A percentile compares a stretch with the other conserved stretches of the same genome.
Conservation (phyloP, 2,888 invertebrate species). For the Dascillus cervinus region DNA sequence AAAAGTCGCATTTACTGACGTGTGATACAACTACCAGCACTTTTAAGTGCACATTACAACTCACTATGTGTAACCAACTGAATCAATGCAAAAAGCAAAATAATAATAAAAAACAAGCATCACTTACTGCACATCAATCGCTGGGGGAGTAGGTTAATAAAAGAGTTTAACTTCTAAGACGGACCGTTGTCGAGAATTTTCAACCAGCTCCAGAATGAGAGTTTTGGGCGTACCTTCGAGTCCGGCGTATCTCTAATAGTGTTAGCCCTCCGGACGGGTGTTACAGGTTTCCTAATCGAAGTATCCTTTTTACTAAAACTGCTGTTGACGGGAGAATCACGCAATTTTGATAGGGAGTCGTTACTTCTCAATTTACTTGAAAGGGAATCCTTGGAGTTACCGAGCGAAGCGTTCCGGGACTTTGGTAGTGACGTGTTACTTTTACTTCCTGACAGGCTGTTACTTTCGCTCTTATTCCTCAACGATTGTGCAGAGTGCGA, state of each 20-base stretch:
- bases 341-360: conserved; percentile 44
- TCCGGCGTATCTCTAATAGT: conserved; percentile 42
- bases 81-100: conserved; percentile 27
- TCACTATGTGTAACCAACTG: too few species aligned
- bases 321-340: conserved; percentile 27
- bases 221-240: conserved; percentile 65
- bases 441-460: conserved; percentile 34
- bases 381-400: conserved; percentile 44
- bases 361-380: conserved; percentile 45
- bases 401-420: conserved; percentile 39
- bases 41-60: too few species aligned
- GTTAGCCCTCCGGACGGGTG: conserved; percentile 29
- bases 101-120: conserved; percentile 37
- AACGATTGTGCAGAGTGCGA: conserved; percentile 50
- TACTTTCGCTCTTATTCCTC: conserved; percentile 32
- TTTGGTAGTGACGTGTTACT: conserved; percentile 36
- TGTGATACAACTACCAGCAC: too few species aligned
- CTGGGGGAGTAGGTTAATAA: conserved; percentile 35
- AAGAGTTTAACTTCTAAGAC: conserved; percentile 36
- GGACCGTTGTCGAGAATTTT: conserved; percentile 51
- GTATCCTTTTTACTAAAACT: conserved; percentile 23
- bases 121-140: conserved; percentile 40
- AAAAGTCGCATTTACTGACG: too few species aligned
- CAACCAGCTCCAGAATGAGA: conserved; percentile 64
- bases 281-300: conserved; percentile 28